Percentiles rank a stretch among this genome's conserved stretches.
Conservation (phyloP, 2,797 vertebrate genomes). For the Molossus alvarezi region DNA sequence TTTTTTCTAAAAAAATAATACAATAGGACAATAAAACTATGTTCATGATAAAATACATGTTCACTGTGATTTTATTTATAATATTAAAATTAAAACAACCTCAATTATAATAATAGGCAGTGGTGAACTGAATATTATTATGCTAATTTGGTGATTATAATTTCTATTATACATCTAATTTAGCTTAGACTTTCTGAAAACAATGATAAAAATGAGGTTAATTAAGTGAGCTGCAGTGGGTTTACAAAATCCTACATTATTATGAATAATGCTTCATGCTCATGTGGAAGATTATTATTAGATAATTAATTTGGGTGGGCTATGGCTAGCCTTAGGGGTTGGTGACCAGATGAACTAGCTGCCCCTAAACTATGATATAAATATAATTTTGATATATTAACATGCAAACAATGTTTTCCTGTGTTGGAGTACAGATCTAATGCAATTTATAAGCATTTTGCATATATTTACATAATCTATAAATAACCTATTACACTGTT, state of each 20-base stretch:
- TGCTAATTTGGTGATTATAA: conserved; percentile 65
- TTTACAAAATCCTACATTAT: conserved; percentile 55
- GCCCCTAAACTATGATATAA: background rate
- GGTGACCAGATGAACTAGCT: background rate
- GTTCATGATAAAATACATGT: conserved; percentile 50
- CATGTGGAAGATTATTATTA: background rate
- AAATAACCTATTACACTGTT: background rate
- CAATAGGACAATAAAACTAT: conserved; percentile 24
- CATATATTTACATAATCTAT: conserved; percentile 17
- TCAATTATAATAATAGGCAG: conserved; percentile 49
- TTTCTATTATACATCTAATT: conserved; percentile 70
- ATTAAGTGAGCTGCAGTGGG: background rate
- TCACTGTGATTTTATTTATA: conserved; percentile 64
- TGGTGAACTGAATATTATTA: conserved; percentile 69
- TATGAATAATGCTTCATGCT: conserved; percentile 21
- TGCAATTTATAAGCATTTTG: conserved; percentile 39
- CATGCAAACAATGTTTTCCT: conserved; percentile 22
- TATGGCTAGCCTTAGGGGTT: background rate
- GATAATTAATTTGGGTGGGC: conserved; percentile 44
- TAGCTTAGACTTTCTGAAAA: conserved; percentile 67
- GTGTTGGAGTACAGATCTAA: background rate
- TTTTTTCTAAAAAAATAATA: conserved; percentile 55
- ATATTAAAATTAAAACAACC: conserved; percentile 60
- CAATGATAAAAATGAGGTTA: conserved; percentile 68
- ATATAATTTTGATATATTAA: conserved; percentile 48